Conservation (phyloP, 2,113 vertebrate species). For the Brachyhypopomus gauderio region DNA sequence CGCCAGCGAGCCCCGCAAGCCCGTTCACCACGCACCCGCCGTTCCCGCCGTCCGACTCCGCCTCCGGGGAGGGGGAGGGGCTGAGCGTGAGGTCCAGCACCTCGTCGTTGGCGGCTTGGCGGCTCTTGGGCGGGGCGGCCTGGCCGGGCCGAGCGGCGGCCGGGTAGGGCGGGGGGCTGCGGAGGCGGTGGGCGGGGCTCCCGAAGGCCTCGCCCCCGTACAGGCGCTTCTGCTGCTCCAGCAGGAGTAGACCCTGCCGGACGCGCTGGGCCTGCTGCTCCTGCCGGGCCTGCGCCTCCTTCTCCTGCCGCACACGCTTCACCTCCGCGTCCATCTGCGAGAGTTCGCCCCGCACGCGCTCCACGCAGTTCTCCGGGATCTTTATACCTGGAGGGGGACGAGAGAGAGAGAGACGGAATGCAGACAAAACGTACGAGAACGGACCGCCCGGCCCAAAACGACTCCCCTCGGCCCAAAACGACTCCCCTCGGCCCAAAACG, state of each 20-base stretch:
- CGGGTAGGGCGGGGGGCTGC: conserved; percentile 7
- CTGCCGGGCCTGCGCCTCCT: conserved; percentile 61
- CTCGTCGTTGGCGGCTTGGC: conserved; percentile 69
- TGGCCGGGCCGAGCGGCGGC: neutral
- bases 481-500: neutral
- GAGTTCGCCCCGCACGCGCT: conserved; percentile 84
- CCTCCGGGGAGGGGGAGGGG: conserved; percentile 75
- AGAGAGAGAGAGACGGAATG: neutral
- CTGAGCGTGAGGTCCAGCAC: conserved; percentile 89
- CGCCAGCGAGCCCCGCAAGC: neutral
- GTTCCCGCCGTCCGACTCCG: conserved; percentile 51
- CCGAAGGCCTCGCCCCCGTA: neutral
- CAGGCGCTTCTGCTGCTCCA: conserved; percentile 64
- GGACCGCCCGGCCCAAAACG: neutral
- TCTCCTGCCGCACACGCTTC: conserved; percentile 78
- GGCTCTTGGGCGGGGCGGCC: conserved; percentile 56
- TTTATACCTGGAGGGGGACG: conserved; percentile 82
- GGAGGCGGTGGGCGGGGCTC: conserved; percentile 48
- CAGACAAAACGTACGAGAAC: no score
- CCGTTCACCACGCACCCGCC: conserved; percentile 25
- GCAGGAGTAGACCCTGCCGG: conserved; percentile 60
- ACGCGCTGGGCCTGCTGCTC: conserved; percentile 55
- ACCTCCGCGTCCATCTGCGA: conserved; percentile 87
- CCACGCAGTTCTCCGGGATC: conserved; percentile 90
- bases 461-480: neutral